phyloP scores from a whole-genome alignment of 2,113 vertebrate species.

The Puma concolor region DNA sequence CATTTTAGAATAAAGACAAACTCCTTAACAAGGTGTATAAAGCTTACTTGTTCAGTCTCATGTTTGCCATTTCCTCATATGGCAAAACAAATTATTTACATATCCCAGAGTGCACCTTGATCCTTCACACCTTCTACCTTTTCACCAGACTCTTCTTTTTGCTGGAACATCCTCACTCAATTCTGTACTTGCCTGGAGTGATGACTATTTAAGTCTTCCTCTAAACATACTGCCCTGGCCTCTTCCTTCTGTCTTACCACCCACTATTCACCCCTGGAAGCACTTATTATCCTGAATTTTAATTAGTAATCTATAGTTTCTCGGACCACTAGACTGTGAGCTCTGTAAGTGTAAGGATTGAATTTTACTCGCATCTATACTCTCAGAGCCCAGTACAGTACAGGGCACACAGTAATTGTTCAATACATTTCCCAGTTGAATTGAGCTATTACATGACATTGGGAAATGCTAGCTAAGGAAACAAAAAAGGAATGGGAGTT shows the following conservation, averaged over 20 bases:
- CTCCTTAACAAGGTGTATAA: background rate
- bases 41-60: background rate
- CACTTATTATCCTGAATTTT: background rate
- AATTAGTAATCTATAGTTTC: background rate
- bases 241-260: background rate
- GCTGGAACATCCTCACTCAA: background rate
- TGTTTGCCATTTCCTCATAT: background rate
- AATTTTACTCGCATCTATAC: background rate
- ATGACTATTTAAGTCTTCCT: background rate
- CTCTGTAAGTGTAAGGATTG: background rate
- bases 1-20: background rate
- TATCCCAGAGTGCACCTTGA: background rate
- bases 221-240: background rate
- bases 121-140: background rate
- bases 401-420: background rate
- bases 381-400: background rate
- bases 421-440: background rate
- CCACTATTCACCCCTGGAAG: background rate
- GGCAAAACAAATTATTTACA: background rate
- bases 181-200: background rate
- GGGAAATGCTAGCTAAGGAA: background rate
- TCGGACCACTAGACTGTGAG: background rate
- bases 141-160: background rate
- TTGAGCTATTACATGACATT: background rate
- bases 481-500: background rate